Evolutionary conservation across 2,888 invertebrate genomes (phyloP).

Genomic region (Drosophila colorata): DNA sequence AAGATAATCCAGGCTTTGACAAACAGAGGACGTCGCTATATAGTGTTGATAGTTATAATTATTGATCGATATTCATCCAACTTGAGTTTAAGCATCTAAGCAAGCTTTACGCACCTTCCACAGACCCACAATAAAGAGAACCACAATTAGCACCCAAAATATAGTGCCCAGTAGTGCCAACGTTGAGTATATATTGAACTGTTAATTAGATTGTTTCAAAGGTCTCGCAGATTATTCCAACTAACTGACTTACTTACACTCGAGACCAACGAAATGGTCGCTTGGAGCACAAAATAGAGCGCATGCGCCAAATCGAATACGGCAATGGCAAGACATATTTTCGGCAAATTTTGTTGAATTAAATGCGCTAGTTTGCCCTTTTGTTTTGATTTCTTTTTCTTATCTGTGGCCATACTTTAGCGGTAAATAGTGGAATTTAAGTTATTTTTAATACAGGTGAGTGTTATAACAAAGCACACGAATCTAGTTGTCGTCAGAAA

Average conservation of each 20-base stretch:
- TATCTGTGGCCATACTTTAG: conserved; percentile 41
- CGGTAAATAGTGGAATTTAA: conserved; percentile 15
- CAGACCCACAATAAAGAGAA: conserved; percentile 62
- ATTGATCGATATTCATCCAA: not conserved
- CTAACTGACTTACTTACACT: conserved; percentile 42
- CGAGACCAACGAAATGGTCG: conserved; percentile 45
- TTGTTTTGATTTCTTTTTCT: conserved; percentile 21
- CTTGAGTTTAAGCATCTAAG: not conserved
- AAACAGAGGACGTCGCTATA: conserved; percentile 48
- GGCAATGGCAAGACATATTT: conserved; percentile 56
- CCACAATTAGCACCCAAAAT: conserved; percentile 60
- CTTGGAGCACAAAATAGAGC: conserved; percentile 57
- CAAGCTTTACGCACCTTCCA: conserved; percentile 48
- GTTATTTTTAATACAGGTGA: conserved; percentile 31
- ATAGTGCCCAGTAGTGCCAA: conserved; percentile 63
- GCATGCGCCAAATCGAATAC: conserved; percentile 60
- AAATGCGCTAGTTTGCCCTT: not conserved
- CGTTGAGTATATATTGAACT: conserved; percentile 45
- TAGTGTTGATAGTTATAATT: not conserved
- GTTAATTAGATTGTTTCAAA: not conserved
- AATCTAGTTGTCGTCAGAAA: not conserved
- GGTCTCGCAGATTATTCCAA: not conserved
- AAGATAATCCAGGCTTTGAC: conserved; percentile 63
- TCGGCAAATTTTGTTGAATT: conserved; percentile 31
- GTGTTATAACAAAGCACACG: conserved; percentile 45